Conservation (phyloP, 30 jellyfish, hydroid and myxozoan genomes). For the Catostylus mosaicus region DNA sequence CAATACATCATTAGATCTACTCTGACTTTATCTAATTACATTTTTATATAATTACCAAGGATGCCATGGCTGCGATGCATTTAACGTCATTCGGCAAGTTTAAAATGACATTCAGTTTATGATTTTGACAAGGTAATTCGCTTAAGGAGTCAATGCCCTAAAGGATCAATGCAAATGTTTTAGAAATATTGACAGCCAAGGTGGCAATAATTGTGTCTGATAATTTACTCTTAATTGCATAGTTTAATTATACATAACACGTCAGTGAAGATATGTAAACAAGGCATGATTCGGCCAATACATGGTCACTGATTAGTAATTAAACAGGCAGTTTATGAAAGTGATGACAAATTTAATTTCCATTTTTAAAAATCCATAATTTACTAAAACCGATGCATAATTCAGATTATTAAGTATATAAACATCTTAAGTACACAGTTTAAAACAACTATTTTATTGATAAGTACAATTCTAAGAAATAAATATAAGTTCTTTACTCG, state of each 20-base stretch:
- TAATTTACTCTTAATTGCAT: slow-evolving; percentile 16
- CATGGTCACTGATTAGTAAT: background rate
- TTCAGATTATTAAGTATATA: slow-evolving; percentile 32
- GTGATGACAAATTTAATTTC: slow-evolving; percentile 29
- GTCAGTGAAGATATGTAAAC: background rate
- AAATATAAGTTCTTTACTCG: background rate
- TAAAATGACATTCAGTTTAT: background rate
- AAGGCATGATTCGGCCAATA: background rate
- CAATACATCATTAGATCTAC: background rate
- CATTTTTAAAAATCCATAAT: slow-evolving; percentile 35
- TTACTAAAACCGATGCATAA: slow-evolving; percentile 31
- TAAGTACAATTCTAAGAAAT: slow-evolving; percentile 4
- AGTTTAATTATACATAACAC: slow-evolving; percentile 17
- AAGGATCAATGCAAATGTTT: background rate
- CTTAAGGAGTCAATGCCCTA: background rate
- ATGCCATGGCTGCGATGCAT: background rate
- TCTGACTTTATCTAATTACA: background rate
- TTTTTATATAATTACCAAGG: background rate
- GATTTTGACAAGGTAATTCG: background rate
- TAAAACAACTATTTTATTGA: slow-evolving; percentile 33
- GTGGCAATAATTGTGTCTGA: slow-evolving; percentile 3
- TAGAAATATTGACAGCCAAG: slow-evolving; percentile 10
- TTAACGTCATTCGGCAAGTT: background rate
- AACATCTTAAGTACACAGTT: slow-evolving; percentile 49
- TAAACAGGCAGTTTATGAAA: slow-evolving; percentile 2